phyloP scores from a whole-genome alignment of 1,140 invertebrate species.

The Ceratosolen fusciceps region DNA sequence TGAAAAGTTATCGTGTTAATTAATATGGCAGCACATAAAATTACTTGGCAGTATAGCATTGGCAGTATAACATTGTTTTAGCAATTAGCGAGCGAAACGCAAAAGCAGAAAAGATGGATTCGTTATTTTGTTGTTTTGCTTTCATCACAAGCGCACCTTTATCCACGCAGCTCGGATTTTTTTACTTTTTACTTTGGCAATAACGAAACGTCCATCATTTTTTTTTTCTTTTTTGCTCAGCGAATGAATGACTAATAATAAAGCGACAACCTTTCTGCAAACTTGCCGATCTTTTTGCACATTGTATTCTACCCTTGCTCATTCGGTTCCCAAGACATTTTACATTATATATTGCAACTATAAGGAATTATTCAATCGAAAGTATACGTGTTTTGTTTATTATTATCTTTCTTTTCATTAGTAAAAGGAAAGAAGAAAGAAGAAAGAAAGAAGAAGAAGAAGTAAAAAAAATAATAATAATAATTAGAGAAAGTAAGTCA shows the following conservation, averaged over 20 bases:
- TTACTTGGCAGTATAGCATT: constrained; percentile 49
- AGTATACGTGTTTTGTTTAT: too few species aligned
- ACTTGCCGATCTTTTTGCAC: constrained; percentile 47
- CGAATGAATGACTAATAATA: too few species aligned
- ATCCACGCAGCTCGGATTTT: too few species aligned
- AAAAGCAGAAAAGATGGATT: constrained; percentile 38
- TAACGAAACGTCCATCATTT: too few species aligned
- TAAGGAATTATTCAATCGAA: too few species aligned
- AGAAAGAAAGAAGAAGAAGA: neutral
- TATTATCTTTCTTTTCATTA: too few species aligned
- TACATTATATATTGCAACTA: neutral
- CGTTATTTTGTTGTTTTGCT: neutral
- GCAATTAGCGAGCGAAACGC: constrained; percentile 34
- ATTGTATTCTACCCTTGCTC: constrained; percentile 47
- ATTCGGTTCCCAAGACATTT: neutral
- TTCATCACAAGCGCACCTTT: too few species aligned
- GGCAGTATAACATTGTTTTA: constrained; percentile 48
- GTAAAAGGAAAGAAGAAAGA: neutral
- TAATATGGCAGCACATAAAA: constrained; percentile 43
- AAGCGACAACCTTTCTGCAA: constrained; percentile 50
- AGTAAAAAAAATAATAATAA: neutral
- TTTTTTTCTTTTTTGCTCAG: constrained; percentile 35
- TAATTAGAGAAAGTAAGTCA: too few species aligned
- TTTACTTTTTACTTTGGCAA: too few species aligned
- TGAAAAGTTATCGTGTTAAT: constrained; percentile 50